Conservation (phyloP, 1,140 invertebrate species). For the Aphelinus atriplicis region DNA sequence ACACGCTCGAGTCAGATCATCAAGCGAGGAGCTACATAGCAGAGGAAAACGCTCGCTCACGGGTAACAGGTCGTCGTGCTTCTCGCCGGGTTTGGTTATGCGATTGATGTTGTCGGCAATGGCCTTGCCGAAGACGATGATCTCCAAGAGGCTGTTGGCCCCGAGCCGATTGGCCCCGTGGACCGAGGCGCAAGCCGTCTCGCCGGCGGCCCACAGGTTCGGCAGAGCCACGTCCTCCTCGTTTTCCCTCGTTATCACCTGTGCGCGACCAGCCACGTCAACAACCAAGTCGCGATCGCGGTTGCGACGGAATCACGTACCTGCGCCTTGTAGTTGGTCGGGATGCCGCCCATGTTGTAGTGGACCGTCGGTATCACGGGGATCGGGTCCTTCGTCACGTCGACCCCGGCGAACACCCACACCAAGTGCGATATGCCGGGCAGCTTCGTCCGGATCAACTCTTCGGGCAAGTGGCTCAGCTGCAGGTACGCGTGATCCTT, state of each 20-base stretch:
- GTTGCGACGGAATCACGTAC: slow-evolving; percentile 56
- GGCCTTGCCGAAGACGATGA: slow-evolving; percentile 86
- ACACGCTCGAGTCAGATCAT: too few species aligned
- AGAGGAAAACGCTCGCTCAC: neutral
- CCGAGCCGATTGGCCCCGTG: slow-evolving; percentile 89
- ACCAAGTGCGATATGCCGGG: slow-evolving; percentile 78
- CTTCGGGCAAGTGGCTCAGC: slow-evolving; percentile 80
- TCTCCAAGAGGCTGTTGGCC: slow-evolving; percentile 85
- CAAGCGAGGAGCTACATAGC: too few species aligned
- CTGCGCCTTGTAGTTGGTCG: slow-evolving; percentile 86
- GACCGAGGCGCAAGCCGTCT: slow-evolving; percentile 72
- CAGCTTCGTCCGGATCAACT: slow-evolving; percentile 72
- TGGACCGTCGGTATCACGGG: slow-evolving; percentile 90
- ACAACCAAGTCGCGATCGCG: too few species aligned
- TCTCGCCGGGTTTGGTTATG: slow-evolving; percentile 74
- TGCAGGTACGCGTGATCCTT: slow-evolving; percentile 88
- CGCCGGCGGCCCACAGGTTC: slow-evolving; percentile 67
- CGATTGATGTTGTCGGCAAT: slow-evolving; percentile 79
- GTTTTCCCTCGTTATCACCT: slow-evolving; percentile 68
- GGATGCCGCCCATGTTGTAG: slow-evolving; percentile 90
- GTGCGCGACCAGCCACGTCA: neutral
- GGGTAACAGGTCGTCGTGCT: slow-evolving; percentile 65
- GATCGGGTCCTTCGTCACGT: slow-evolving; percentile 84
- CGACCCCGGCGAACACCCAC: slow-evolving; percentile 87
- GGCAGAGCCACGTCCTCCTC: slow-evolving; percentile 69